These are phyloP conservation scores for Petrocephalus sullivani DNA, from an alignment of 2,797 vertebrate species.

Conservation along the genomic window DNA sequence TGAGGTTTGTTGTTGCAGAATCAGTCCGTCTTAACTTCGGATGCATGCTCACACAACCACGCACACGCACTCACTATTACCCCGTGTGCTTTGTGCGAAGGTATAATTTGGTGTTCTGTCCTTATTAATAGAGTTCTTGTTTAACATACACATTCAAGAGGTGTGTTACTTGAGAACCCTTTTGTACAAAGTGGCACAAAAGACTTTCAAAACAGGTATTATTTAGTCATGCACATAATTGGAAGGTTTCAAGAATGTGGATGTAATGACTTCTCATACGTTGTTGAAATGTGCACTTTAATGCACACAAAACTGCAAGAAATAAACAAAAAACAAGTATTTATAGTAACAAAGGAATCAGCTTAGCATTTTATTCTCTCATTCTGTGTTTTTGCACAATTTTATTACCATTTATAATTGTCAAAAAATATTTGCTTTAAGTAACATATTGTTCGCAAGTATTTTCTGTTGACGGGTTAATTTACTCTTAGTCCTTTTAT, in stretches of 20 bases:
- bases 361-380: not conserved
- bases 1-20: not conserved
- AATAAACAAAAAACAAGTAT: not conserved
- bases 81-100: not conserved
- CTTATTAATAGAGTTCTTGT: constrained; percentile 5
- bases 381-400: not conserved
- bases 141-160: constrained; percentile 11
- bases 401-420: not conserved
- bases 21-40: not conserved
- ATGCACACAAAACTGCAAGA: not conserved
- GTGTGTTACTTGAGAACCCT: constrained; percentile 15
- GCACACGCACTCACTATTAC: not conserved
- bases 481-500: not conserved
- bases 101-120: constrained; percentile 17
- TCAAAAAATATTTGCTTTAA: not conserved
- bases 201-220: constrained; percentile 10
- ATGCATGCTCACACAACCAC: not conserved
- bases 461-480: not conserved
- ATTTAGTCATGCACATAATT: constrained; percentile 7
- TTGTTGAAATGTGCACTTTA: constrained; percentile 6
- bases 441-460: not conserved
- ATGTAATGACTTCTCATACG: constrained; percentile 6
- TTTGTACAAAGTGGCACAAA: constrained; percentile 13
- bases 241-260: constrained; percentile 8
- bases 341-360: not conserved